Base-by-base conservation (phyloP, 1,140 invertebrate genomes). In the Drosophila sp. region DNA sequence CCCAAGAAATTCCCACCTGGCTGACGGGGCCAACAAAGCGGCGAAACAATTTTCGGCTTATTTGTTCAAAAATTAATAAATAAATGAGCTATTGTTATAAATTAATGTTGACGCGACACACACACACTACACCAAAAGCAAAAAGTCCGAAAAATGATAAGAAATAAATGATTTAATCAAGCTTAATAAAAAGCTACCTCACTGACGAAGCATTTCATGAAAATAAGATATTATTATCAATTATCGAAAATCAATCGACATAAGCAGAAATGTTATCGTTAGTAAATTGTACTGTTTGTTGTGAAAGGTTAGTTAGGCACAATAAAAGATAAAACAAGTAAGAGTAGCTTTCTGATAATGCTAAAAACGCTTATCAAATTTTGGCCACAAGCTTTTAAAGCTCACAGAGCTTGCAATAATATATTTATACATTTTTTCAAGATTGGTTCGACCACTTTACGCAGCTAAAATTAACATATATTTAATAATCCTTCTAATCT, bases 51-150 rank as follows among this genome's bases (percentile, higher is more conserved):
- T 78, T 77, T 76, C 70, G 32, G 77, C 77, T 77, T 74, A 65
- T 80, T 80, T 77, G 77, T 67, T 66, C 46, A 58, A 59, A 70
- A 74, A 70, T 74, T 73, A 77, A 70, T 74, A 77, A 80, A 70
- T 74, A 77, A 80, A 80, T 80, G 70, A 77, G 70, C 70, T 62
- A 80, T 80, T 80, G 77, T 80, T 74, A 46, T 64, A 74, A 76
- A 79, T 65, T 73, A 73, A 67, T 76, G 53, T 48, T 38, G 58
- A 18, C 36, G 43, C 41, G 61, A 71, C 72, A 72, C 21, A 21
- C n/a, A n/a, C n/a, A 72, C 66, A 61, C 59, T 61, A 34, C 9
- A 40, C n/a, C 36, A 27, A 36, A 41, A 16, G 27, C 7, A 50
- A 71, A 16, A 48, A 21, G 21, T 21, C 29, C 21, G 7, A 14